Base-by-base conservation (phyloP, 2,888 invertebrate genomes). In the Cheilosia soror region DNA sequence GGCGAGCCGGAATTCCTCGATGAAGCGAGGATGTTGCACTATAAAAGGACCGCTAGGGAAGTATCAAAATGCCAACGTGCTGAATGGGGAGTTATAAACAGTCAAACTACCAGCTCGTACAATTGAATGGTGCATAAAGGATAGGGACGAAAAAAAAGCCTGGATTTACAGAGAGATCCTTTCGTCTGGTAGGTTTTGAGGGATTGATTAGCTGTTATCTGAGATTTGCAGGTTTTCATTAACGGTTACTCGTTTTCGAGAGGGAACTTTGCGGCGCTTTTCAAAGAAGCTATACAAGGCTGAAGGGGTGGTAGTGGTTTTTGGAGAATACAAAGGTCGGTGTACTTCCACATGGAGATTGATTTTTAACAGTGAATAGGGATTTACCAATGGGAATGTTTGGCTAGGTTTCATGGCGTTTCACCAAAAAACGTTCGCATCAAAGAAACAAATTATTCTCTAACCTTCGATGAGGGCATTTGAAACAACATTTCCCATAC, bases 141-240 rank as follows among this genome's bases (percentile, higher is more conserved):
- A 27, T n/a, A 27, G 40, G 11, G 27, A 27, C 33, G 5, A 6
- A n/a, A 6, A n/a, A 44, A 27, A 42, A 44, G 15, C 20, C 58
- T 2, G 65, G 40, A 49, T 66, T 76, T 66, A 13, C 13, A 40
- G 65, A 37, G 31, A 15, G 62, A 76, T 82, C 58, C 51, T 58
- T 71, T 25, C 37, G 51, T 68, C 60, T 44, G 53, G 44, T 37
- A 27, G 40, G 49, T 62, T 68, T 65, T 78, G 62, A 27, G 25
- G 84, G 75, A 80, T 84, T 80, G 84, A 80, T 84, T 84, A 79
- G 75, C 47, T 80, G 84, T 71, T 84, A 84, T 84, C 84, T 84
- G 84, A 80, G 80, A 80, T 75, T 83, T 75, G 65, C 84, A 84
- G 80, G 60, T 80, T 80, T 79, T 80, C 75, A 80, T 80, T 84